Conservation (phyloP, 2,113 vertebrate genomes). For the Morone chrysops region DNA sequence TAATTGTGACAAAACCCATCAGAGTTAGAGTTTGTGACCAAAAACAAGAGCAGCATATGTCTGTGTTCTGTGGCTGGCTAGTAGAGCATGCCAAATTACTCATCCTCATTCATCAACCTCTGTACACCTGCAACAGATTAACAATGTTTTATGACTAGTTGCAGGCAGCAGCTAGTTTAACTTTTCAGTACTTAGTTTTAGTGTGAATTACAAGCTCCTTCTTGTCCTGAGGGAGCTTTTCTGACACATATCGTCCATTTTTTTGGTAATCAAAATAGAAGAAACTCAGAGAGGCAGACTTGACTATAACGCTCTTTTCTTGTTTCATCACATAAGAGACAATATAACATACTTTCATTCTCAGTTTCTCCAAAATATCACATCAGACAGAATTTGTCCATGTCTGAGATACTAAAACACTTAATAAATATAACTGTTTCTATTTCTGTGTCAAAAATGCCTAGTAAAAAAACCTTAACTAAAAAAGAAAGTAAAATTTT, state of each 20-base stretch:
- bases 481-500: not conserved
- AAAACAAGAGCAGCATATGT: not conserved
- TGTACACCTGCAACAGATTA: not conserved
- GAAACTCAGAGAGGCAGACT: slow-evolving; percentile 5
- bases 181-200: not conserved
- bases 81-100: not conserved
- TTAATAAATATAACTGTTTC: not conserved
- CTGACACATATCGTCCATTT: not conserved
- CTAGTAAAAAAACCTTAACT: not conserved
- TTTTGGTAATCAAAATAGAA: slow-evolving; percentile 3
- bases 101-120: not conserved
- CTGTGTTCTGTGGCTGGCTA: not conserved
- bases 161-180: not conserved
- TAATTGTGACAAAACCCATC: not conserved
- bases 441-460: not conserved
- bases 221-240: not conserved
- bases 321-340: not conserved
- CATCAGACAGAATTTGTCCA: not conserved
- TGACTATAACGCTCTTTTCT: not conserved
- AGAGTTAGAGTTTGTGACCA: not conserved
- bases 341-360: slow-evolving; percentile 5
- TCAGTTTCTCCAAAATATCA: slow-evolving; percentile 4
- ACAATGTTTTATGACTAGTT: not conserved
- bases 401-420: not conserved
- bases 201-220: not conserved